phyloP scores from a whole-genome alignment of 1,140 invertebrate species.

The Leptoteleia sp. region DNA sequence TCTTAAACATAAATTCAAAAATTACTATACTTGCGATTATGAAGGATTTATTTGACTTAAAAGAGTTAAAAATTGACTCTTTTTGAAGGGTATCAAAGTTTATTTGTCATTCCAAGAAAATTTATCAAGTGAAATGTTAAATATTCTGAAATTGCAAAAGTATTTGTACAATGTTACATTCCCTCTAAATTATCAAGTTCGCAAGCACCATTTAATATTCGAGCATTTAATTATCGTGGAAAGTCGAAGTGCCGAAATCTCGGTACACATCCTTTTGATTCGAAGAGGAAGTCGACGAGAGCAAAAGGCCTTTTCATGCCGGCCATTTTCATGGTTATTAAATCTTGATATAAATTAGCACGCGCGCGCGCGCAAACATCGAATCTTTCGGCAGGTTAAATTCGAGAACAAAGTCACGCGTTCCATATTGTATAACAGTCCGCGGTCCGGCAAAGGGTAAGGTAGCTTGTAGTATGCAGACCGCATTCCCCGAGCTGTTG shows the following conservation, averaged over 20 bases:
- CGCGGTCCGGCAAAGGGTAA: slow-evolving; percentile 66
- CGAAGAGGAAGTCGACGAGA: slow-evolving; percentile 22
- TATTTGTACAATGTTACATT: too few relatives aligned
- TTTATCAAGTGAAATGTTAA: too few relatives aligned
- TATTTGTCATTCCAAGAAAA: too few relatives aligned
- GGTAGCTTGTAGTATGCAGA: slow-evolving; percentile 68
- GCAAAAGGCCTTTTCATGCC: slow-evolving; percentile 28
- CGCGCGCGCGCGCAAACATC: slow-evolving; percentile 30
- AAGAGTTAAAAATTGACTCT: too few relatives aligned
- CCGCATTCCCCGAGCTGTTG: slow-evolving; percentile 74
- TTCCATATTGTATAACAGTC: slow-evolving; percentile 63
- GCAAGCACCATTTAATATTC: slow-evolving; percentile 6
- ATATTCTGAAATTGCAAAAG: too few relatives aligned
- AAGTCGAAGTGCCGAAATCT: slow-evolving; percentile 30
- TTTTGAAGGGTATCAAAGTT: too few relatives aligned
- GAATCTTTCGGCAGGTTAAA: slow-evolving; percentile 30
- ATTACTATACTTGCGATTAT: too few relatives aligned
- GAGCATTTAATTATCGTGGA: slow-evolving; percentile 43
- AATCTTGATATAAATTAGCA: slow-evolving; percentile 43
- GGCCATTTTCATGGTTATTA: slow-evolving; percentile 46
- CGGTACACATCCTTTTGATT: slow-evolving; percentile 31
- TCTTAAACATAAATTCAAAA: too few relatives aligned
- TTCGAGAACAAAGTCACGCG: slow-evolving; percentile 60
- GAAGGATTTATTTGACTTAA: too few relatives aligned
- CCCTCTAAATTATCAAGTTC: slow-evolving; percentile 55